phyloP scores from a whole-genome alignment of 2,113 vertebrate genomes.

The Sylvia atricapilla region DNA sequence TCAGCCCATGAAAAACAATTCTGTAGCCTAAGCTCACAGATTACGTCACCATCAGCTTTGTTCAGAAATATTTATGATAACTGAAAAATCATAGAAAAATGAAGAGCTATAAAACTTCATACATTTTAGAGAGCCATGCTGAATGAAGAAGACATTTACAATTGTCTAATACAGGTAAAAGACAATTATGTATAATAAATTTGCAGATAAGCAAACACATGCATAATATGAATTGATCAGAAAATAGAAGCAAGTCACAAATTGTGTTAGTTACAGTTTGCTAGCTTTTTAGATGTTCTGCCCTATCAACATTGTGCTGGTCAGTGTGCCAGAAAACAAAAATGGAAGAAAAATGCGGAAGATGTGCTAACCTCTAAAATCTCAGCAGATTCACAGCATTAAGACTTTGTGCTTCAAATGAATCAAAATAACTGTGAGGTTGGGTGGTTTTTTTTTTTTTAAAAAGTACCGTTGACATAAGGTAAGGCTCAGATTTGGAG shows the following conservation, averaged over 20 bases:
- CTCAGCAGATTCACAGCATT: neutral
- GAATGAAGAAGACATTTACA: neutral
- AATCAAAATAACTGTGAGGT: neutral
- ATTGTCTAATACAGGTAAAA: neutral
- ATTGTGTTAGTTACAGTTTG: neutral
- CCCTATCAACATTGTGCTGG: neutral
- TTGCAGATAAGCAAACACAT: neutral
- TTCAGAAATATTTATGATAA: conserved; percentile 1
- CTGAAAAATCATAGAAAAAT: conserved; percentile 26
- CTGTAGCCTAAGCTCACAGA: conserved; percentile 8
- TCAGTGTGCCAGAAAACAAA: neutral
- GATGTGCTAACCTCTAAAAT: neutral
- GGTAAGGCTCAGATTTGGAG: neutral
- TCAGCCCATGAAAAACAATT: neutral
- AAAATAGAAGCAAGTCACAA: neutral
- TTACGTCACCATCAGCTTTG: conserved; percentile 6
- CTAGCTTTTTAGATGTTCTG: neutral
- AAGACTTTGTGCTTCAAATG: neutral
- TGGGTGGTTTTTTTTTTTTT: no score
- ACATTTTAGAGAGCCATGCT: neutral
- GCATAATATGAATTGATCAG: neutral
- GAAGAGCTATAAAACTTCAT: neutral
- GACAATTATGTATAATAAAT: neutral
- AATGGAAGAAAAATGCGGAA: neutral
- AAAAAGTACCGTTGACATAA: neutral